These are phyloP conservation scores for Palloptera scutellata DNA, from an alignment of 2,888 invertebrate genomes.

Conservation along the genomic window DNA sequence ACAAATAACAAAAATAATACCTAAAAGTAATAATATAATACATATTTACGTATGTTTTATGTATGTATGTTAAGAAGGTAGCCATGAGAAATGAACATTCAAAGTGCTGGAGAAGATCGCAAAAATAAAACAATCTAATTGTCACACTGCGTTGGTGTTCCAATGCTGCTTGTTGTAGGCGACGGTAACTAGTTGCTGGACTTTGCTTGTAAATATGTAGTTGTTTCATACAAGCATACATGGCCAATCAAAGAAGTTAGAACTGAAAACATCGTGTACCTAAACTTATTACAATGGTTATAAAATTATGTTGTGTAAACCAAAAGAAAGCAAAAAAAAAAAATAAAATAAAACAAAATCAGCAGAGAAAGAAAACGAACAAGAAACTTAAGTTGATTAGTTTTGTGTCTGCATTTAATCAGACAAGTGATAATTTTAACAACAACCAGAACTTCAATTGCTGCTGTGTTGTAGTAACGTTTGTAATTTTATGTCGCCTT, in stretches of 20 bases:
- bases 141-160: constrained; percentile 21
- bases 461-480: too few relatives aligned
- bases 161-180: too few relatives aligned
- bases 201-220: background rate
- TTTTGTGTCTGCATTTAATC: constrained; percentile 35
- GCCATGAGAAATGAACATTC: too few relatives aligned
- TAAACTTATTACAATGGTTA: too few relatives aligned
- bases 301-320: background rate
- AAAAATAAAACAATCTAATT: constrained; percentile 31
- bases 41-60: too few relatives aligned
- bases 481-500: too few relatives aligned
- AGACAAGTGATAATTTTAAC: constrained; percentile 24
- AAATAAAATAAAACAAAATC: background rate
- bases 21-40: too few relatives aligned
- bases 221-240: constrained; percentile 1
- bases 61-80: too few relatives aligned
- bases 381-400: constrained; percentile 28
- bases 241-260: constrained; percentile 1
- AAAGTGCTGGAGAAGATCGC: background rate
- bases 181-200: background rate
- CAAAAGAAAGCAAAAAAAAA: constrained; percentile 6
- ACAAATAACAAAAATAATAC: too few relatives aligned
- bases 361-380: background rate
- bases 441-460: too few relatives aligned
- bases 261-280: background rate